Percentiles rank a stretch among this genome's conserved stretches.
phyloP scores from a whole-genome alignment of 2,113 vertebrate genomes.

The Callorhinus ursinus region DNA sequence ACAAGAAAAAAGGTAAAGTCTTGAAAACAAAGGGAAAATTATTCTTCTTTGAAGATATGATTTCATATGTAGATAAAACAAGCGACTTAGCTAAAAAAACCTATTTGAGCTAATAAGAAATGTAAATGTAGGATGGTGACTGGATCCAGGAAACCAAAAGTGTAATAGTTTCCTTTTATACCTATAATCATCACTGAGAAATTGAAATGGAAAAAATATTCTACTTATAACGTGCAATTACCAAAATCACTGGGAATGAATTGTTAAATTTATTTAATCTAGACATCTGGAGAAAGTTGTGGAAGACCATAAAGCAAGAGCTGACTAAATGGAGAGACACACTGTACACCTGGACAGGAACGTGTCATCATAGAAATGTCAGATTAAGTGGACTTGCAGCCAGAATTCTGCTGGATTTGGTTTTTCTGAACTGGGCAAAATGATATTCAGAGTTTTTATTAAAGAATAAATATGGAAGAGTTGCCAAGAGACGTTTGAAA shows the following conservation, averaged over 20 bases:
- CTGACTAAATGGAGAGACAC: neutral
- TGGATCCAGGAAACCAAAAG: neutral
- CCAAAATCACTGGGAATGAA: neutral
- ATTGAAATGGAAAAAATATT: neutral
- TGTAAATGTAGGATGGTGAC: neutral
- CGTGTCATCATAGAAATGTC: neutral
- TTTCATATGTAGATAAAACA: neutral
- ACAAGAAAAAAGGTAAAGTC: neutral
- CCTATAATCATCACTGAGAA: neutral
- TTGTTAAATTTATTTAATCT: neutral
- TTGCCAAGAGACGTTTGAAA: neutral
- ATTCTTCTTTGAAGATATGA: neutral
- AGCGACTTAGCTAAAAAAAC: neutral
- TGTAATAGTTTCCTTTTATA: neutral
- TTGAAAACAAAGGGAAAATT: neutral
- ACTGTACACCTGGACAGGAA: neutral
- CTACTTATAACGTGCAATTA: neutral
- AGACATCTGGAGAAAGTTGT: neutral
- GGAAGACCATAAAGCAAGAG: neutral
- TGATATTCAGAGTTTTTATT: constrained; percentile 1
- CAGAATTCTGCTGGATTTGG: neutral
- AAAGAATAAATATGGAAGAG: neutral
- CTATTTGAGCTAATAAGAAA: neutral
- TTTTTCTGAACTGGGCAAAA: neutral
- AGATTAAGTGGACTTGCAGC: neutral